A percentile compares a stretch with the other conserved stretches of the same genome.
phyloP scores from a whole-genome alignment of 2,888 invertebrate species.

The Linnaemya tessellans region DNA sequence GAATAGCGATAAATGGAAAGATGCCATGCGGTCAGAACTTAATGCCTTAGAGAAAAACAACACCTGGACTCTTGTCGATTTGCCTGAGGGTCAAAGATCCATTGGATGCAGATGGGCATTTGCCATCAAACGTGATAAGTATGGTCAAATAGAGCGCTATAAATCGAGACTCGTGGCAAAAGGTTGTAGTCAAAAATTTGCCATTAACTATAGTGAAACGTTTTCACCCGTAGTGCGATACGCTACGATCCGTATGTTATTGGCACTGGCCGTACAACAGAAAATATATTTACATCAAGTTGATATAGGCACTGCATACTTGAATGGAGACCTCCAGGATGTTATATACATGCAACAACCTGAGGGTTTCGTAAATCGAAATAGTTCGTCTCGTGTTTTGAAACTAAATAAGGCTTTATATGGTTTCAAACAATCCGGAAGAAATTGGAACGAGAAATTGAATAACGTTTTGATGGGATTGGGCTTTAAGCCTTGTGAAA shows the following conservation, averaged over 20 bases:
- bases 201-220: too few relatives aligned
- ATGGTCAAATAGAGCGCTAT: conserved; percentile 65
- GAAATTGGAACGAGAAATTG: conserved; percentile 73
- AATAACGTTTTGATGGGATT: conserved; percentile 59
- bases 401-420: conserved; percentile 73
- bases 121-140: conserved; percentile 48
- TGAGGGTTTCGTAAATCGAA: conserved; percentile 48
- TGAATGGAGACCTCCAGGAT: conserved; percentile 67
- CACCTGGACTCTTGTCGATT: conserved; percentile 68
- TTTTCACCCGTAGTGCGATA: too few relatives aligned
- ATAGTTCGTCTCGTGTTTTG: conserved; percentile 45
- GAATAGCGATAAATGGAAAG: conserved; percentile 57
- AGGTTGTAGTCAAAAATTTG: too few relatives aligned
- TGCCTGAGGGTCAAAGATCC: conserved; percentile 57
- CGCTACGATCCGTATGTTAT: too few relatives aligned
- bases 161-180: conserved; percentile 69
- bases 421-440: conserved; percentile 73
- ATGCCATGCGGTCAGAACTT: conserved; percentile 69
- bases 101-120: conserved; percentile 71
- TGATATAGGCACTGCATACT: conserved; percentile 69
- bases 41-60: conserved; percentile 59
- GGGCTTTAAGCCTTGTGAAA: conserved; percentile 57
- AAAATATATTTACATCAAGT: conserved; percentile 69
- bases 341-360: conserved; percentile 69
- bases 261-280: conserved; percentile 66